Evolutionary conservation across 1,140 invertebrate species (phyloP), one percentile per base, ranked within the genome.

Genomic region (Drosophila sproati): DNA sequence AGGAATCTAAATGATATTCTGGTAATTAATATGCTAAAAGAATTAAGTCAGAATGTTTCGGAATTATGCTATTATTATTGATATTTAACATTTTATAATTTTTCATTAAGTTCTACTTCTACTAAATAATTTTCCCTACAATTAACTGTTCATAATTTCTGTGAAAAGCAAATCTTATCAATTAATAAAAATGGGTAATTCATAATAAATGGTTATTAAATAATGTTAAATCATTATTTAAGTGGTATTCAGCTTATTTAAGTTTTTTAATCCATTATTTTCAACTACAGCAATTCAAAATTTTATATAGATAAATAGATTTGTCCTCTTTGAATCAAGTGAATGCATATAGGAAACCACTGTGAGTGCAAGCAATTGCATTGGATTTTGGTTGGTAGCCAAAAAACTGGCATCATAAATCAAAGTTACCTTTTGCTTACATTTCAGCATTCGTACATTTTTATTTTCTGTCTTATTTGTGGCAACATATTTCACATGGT

Each of bases 401-500:
- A 82, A 72, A 59, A 69, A 61, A 56, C 31, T 6, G 39, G 10
- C 43, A 55, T n/a, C 43, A 83, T 83, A 82, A 83, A 83, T 83
- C 76, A 83, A 72, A 69, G 77, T 52, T 52, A 10, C 39, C 52
- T 34, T 52, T 57, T 28, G 48, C 54, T 59, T 80, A 59, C 61
- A 73, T 66, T 45, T 3, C 12, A 32, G 50, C 12, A 37, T n/a
- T 31, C 8, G 2, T 43, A 43, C 2, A 12, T 50, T 35, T 32
- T 29, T 37, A 12, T 3, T 28, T 10, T 8, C n/a, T 37, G n/a
- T 29, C 51, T 41, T 50, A 32, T 43, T 63, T 51, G 12, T 35
- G 4, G 10, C 61, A 73, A 43, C 63, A 85, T 77, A 80, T 80
- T 83, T 85, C 77, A 77, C 73, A 54, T 73, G 63, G 54, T 68